These are phyloP conservation scores for Dasypogon diadema DNA, from an alignment of 2,888 invertebrate species.

Conservation along the genomic window DNA sequence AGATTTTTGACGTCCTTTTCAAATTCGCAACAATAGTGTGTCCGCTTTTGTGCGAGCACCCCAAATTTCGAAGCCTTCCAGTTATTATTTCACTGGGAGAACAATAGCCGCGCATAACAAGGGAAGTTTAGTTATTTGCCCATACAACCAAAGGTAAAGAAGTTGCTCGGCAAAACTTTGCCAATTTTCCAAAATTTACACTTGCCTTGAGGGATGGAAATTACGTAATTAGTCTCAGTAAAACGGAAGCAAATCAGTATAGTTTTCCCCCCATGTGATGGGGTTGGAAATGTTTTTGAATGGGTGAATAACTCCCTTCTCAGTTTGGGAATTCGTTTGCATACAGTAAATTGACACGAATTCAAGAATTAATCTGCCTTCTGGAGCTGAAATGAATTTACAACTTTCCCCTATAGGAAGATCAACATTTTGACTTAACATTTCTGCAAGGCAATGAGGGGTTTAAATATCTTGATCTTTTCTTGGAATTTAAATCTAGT, in stretches of 20 bases:
- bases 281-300: not conserved
- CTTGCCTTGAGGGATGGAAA: slow-evolving; percentile 36
- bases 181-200: slow-evolving; percentile 42
- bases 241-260: slow-evolving; percentile 41
- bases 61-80: not conserved
- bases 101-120: not conserved
- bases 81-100: not conserved
- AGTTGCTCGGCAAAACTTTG: slow-evolving; percentile 12
- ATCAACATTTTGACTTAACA: not conserved
- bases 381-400: slow-evolving; percentile 1
- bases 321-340: not conserved
- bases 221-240: slow-evolving; percentile 37
- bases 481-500: slow-evolving; percentile 5
- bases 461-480: not conserved
- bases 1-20: not conserved
- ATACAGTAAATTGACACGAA: slow-evolving; percentile 25
- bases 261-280: not conserved
- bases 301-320: not conserved
- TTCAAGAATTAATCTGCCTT: slow-evolving; percentile 11
- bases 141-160: slow-evolving; percentile 2
- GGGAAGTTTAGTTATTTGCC: slow-evolving; percentile 26
- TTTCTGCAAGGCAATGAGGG: not conserved
- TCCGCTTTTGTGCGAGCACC: not conserved
- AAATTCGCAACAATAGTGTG: not conserved
- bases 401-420: not conserved